Evolutionary conservation across 2,888 invertebrate genomes (phyloP).

Genomic region (Gryllus longicercus): DNA sequence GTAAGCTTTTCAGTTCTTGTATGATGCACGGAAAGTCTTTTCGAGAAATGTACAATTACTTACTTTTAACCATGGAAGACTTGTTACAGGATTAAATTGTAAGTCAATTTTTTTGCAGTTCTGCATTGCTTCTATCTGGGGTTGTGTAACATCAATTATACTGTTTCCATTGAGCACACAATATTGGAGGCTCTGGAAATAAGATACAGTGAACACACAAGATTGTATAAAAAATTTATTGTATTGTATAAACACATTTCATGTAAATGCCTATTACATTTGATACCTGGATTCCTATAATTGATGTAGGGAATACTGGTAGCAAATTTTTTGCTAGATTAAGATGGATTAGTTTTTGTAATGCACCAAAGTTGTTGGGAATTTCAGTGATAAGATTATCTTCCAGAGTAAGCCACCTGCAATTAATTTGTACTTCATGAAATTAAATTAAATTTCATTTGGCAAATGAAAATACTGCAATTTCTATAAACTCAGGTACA

Average conservation of each 20-base stretch:
- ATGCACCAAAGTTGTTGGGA: conserved; percentile 53
- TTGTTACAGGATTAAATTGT: conserved; percentile 49
- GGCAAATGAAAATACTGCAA: no score
- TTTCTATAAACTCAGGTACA: no score
- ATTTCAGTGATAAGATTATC: conserved; percentile 56
- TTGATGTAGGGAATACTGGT: conserved; percentile 51
- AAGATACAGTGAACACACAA: background rate
- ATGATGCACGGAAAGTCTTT: no score
- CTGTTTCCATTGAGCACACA: conserved; percentile 38
- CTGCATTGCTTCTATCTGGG: conserved; percentile 22
- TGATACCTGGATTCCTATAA: conserved; percentile 47
- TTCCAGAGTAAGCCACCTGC: conserved; percentile 65
- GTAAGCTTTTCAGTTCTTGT: background rate
- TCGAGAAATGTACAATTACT: no score
- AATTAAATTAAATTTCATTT: no score
- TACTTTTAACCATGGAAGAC: no score
- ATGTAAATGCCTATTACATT: background rate
- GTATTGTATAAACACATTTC: no score
- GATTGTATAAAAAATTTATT: no score
- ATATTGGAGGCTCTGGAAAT: conserved; percentile 30
- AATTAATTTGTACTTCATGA: conserved; percentile 29
- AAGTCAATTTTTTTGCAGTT: conserved; percentile 55
- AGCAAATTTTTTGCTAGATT: conserved; percentile 60
- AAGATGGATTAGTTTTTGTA: conserved; percentile 58
- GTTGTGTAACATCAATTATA: conserved; percentile 44